Evolutionary conservation across 2,113 vertebrate species (phyloP).

Genomic region (Podarcis cretensis): DNA sequence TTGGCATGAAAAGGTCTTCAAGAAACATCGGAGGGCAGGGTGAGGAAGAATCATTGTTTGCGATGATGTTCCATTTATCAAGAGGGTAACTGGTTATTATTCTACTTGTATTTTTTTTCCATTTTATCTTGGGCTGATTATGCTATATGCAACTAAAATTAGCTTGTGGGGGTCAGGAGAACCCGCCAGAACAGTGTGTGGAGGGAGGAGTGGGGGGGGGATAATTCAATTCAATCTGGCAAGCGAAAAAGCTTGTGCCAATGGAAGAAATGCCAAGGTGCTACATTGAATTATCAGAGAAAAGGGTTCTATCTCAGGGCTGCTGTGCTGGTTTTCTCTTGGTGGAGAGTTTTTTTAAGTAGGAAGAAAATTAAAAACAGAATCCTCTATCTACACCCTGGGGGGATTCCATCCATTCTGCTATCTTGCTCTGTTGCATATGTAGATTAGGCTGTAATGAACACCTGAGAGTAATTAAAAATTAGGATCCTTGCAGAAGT

Average conservation of each 20-base stretch:
- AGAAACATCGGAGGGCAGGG: too few species aligned
- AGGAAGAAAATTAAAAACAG: not conserved
- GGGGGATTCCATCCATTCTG: not conserved
- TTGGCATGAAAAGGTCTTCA: too few species aligned
- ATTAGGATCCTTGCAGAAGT: not conserved
- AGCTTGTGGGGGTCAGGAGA: too few species aligned
- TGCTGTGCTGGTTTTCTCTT: not conserved
- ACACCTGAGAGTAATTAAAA: not conserved
- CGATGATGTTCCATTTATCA: not conserved
- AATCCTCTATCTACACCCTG: not conserved
- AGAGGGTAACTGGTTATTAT: not conserved
- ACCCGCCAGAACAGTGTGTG: too few species aligned
- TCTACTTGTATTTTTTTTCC: not conserved
- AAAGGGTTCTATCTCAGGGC: not conserved
- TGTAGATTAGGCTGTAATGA: not conserved
- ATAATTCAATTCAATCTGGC: too few species aligned
- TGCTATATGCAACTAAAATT: not conserved
- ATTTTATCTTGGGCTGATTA: not conserved
- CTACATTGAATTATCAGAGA: too few species aligned
- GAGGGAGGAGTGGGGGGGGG: too few species aligned
- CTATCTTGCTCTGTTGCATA: not conserved
- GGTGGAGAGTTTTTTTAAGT: not conserved
- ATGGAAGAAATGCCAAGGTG: too few species aligned
- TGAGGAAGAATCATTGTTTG: too few species aligned
- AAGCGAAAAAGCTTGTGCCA: too few species aligned